Base-by-base conservation (phyloP, 2,113 vertebrate species). In the Chamaea fasciata region DNA sequence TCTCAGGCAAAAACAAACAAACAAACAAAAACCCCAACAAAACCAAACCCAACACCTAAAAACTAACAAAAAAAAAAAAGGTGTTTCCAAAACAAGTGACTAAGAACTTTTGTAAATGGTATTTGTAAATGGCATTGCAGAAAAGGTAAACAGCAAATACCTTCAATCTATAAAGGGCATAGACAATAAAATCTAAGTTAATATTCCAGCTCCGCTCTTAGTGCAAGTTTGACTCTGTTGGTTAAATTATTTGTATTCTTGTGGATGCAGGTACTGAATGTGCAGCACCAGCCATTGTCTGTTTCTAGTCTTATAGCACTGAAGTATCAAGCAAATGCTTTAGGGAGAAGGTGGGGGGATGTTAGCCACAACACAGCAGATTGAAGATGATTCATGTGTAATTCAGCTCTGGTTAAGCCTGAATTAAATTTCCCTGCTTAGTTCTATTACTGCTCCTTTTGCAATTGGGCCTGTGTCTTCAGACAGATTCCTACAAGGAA, bases 361-460 rank as follows among this genome's bases (percentile, higher is more conserved):
- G 75, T 95, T 89, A 95, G 94, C 89, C 90, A 87, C 92, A 95
- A 74, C 84, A 83, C 59, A 92, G 85, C 75, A 80, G 70, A 44
- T 17, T 93, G 75, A 39, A 83, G 90, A 74, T 95, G 93, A 92
- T 90, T 95, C 77, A 80, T 62, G 9, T 64, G 10, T 64, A 41
- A 87, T 81, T 81, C 39, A 94, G 62, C 55, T 92, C 50, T 94
- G 47, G 41, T 94, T 95, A 94, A 89, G 47, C 84, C 78, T 91
- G 78, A 94, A 83, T 91, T 95, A 94, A 92, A 83, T 87, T 85
- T 90, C n/a, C 20, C 10, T 89, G 33, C 46, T 82, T 83, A 60
- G 74, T 52, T 84, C 57, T 90, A 1, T 82, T 81, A 56, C 79
- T 80, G 63, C 77, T 71, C 62, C 33, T 76, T 73, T 65, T 86